Evolutionary conservation across 2,113 vertebrate species (phyloP).

Genomic region (Halcyon senegalensis): DNA sequence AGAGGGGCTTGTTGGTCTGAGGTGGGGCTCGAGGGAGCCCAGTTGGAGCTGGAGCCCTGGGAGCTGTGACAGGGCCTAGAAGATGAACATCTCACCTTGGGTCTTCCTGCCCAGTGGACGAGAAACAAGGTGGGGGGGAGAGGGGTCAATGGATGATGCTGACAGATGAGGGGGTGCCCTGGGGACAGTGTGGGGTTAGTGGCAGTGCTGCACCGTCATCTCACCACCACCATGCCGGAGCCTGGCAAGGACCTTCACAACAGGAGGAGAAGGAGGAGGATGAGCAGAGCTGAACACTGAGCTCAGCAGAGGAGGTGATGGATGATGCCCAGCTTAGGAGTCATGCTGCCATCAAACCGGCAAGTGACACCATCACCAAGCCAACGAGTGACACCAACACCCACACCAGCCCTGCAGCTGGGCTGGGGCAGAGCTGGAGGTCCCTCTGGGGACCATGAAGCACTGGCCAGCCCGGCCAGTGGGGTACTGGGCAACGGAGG

Average conservation of each 20-base stretch:
- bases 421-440: neutral
- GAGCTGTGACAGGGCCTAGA: rapidly evolving
- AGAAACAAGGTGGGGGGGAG: too few relatives aligned
- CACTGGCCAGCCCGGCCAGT: neutral
- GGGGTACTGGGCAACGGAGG: too few relatives aligned
- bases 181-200: neutral
- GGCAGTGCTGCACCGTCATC: rapidly evolving
- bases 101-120: neutral
- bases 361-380: too few relatives aligned
- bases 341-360: rapidly evolving
- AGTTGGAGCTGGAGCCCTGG: rapidly evolving
- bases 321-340: too few relatives aligned
- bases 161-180: too few relatives aligned
- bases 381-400: rapidly evolving
- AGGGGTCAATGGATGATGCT: too few relatives aligned
- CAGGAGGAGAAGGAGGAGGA: neutral
- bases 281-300: neutral
- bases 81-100: rapidly evolving
- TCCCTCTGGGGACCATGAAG: neutral
- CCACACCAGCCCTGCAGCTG: too few relatives aligned
- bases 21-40: too few relatives aligned
- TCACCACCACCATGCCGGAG: too few relatives aligned
- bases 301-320: rapidly evolving
- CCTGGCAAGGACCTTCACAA: neutral
- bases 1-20: too few relatives aligned